phyloP scores from a whole-genome alignment of 2,113 vertebrate genomes.

The Pipra filicauda region DNA sequence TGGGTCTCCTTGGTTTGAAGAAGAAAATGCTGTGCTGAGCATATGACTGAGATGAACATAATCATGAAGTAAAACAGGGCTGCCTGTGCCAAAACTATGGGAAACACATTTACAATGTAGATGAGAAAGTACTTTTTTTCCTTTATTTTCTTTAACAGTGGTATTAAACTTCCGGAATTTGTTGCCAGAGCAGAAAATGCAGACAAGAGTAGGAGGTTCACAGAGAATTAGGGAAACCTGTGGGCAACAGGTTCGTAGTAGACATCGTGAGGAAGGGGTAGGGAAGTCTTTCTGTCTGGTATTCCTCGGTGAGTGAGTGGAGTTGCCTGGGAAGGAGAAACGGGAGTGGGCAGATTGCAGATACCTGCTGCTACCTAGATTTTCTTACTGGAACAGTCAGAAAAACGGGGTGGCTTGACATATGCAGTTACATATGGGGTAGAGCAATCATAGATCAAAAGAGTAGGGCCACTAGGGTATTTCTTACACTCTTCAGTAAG shows the following conservation, averaged over 20 bases:
- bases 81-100: background rate
- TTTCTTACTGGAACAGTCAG: background rate
- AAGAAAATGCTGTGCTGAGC: background rate
- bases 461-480: background rate
- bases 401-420: accelerated
- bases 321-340: background rate
- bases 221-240: background rate
- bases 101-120: background rate
- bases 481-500: background rate
- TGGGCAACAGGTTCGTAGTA: background rate
- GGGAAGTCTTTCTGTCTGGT: background rate
- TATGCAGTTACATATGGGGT: accelerated
- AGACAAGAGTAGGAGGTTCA: background rate
- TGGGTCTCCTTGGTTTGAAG: background rate
- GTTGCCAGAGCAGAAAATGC: background rate
- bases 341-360: background rate
- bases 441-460: background rate
- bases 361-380: background rate
- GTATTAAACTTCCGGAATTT: background rate
- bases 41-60: background rate
- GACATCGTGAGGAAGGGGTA: accelerated
- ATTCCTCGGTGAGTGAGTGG: background rate
- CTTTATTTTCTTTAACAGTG: background rate
- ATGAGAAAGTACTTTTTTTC: background rate
- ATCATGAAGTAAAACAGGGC: background rate